Evolutionary conservation across 2,888 invertebrate genomes (phyloP).

Genomic region (Campoplex capitator): DNA sequence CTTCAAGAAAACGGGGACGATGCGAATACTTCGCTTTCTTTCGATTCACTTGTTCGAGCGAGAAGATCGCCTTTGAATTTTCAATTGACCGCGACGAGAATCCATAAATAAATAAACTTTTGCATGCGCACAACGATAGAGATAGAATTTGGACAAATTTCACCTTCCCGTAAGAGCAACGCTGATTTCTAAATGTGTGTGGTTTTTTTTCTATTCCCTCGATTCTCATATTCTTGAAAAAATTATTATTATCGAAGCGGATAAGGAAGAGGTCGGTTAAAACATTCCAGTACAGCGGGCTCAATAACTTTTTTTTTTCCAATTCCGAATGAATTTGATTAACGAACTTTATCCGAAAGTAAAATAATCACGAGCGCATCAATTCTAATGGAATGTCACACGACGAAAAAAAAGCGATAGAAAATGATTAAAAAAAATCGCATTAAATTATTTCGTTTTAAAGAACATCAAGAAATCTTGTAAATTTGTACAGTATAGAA

Average conservation of each 20-base stretch:
- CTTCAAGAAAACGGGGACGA: conserved; percentile 26
- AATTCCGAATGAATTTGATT: neutral
- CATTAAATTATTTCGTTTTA: no score
- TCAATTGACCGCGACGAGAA: conserved; percentile 42
- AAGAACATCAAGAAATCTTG: neutral
- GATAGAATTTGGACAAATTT: neutral
- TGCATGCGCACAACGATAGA: neutral
- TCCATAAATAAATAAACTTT: conserved; percentile 42
- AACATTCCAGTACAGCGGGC: neutral
- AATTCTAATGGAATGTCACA: neutral
- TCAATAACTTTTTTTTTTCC: neutral
- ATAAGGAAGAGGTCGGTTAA: neutral
- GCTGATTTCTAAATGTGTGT: neutral
- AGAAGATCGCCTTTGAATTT: conserved; percentile 51
- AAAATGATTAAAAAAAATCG: neutral
- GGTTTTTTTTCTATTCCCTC: neutral
- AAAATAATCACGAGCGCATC: neutral
- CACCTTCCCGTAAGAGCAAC: neutral
- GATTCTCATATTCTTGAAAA: neutral
- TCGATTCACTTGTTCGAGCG: conserved; percentile 26
- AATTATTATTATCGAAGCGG: no score
- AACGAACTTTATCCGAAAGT: neutral
- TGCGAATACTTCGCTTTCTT: conserved; percentile 38
- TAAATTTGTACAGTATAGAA: neutral
- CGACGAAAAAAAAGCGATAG: neutral